Evolutionary conservation across 1,140 invertebrate species (phyloP).

Genomic region (Lasioglossum baleicum): DNA sequence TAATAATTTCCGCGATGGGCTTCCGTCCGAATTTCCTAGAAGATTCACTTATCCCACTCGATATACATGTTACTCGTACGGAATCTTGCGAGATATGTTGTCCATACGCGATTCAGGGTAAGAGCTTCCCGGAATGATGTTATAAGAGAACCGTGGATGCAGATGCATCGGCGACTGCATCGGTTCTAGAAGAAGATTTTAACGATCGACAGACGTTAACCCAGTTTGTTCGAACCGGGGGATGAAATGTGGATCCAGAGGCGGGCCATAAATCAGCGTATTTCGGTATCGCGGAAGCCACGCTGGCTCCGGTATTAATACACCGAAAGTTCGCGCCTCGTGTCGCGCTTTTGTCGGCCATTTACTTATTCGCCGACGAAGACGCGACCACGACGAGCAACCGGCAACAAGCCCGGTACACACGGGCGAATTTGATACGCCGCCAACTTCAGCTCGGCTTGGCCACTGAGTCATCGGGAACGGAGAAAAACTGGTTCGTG

Average conservation of each 20-base stretch:
- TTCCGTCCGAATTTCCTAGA: too few relatives aligned
- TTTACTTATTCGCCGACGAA: background rate
- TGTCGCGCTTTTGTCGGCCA: slow-evolving; percentile 32
- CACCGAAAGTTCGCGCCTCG: slow-evolving; percentile 48
- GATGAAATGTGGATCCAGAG: slow-evolving; percentile 39
- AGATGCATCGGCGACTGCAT: too few relatives aligned
- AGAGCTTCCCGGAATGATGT: background rate
- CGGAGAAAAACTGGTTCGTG: too few relatives aligned
- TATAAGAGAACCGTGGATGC: background rate
- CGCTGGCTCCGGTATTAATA: slow-evolving; percentile 73
- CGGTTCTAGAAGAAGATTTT: slow-evolving; percentile 16
- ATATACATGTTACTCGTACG: too few relatives aligned
- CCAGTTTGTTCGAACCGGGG: slow-evolving; percentile 56
- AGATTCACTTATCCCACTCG: too few relatives aligned
- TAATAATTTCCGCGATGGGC: too few relatives aligned
- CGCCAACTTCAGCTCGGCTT: slow-evolving; percentile 54
- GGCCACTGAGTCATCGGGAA: slow-evolving; percentile 46
- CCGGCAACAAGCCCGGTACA: slow-evolving; percentile 15
- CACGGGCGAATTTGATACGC: slow-evolving; percentile 67
- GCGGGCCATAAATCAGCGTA: slow-evolving; percentile 72
- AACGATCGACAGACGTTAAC: slow-evolving; percentile 69
- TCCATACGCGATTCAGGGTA: too few relatives aligned
- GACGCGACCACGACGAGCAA: slow-evolving; percentile 32
- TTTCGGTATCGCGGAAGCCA: slow-evolving; percentile 75
- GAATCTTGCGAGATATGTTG: too few relatives aligned